Evolutionary conservation across 1,140 invertebrate genomes (phyloP).

Genomic region (Eriocheir sinensis): DNA sequence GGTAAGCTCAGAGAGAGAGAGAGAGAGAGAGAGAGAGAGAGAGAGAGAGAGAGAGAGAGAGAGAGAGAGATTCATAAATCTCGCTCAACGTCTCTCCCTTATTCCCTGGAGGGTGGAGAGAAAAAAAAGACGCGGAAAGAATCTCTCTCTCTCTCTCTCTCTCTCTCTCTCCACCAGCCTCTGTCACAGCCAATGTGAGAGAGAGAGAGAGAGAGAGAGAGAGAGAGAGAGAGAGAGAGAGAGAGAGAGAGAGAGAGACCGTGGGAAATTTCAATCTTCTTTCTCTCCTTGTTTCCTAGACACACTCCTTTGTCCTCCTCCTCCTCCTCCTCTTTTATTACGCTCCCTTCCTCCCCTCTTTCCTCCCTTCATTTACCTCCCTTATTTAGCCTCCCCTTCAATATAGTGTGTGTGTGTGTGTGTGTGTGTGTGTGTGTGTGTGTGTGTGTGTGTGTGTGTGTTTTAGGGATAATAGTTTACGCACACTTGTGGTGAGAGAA

Average conservation of each 20-base stretch:
- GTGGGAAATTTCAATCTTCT: not conserved
- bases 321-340: not conserved
- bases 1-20: not conserved
- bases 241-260: not conserved
- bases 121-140: too few species aligned
- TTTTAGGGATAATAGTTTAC: not conserved
- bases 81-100: not conserved
- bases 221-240: not conserved
- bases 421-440: conserved; percentile 41
- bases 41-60: not conserved
- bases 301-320: too few species aligned
- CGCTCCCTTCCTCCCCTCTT: not conserved
- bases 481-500: not conserved
- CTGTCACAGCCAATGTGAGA: not conserved
- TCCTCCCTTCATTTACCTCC: not conserved
- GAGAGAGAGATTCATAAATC: not conserved
- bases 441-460: conserved; percentile 54
- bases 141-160: not conserved
- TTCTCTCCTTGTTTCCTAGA: not conserved
- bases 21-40: not conserved
- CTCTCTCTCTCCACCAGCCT: not conserved
- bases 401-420: not conserved
- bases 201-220: conserved; percentile 1
- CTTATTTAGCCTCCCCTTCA: not conserved
- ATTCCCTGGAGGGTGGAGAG: not conserved